These are phyloP conservation scores for Phalera bucephala DNA, from an alignment of 2,888 invertebrate species.

Conservation along the genomic window DNA sequence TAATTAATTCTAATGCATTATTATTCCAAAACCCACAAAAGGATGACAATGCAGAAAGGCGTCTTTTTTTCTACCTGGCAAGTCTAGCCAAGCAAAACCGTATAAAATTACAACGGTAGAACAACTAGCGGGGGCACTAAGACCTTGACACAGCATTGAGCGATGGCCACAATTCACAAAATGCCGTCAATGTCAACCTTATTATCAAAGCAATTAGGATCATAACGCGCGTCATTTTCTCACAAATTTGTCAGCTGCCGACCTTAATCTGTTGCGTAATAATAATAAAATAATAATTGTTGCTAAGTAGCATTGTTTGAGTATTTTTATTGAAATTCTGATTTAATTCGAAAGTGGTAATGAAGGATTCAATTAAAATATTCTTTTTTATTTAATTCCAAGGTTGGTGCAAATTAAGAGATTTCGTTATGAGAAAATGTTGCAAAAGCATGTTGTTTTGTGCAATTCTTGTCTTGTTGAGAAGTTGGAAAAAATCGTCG, in stretches of 20 bases:
- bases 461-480: too few species aligned
- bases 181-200: constrained; percentile 26
- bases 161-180: constrained; percentile 13
- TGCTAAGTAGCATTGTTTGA: constrained; percentile 1
- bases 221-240: constrained; percentile 22
- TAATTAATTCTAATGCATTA: too few species aligned
- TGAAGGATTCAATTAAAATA: too few species aligned
- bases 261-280: constrained; percentile 9
- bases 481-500: too few species aligned
- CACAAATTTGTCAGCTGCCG: constrained; percentile 10
- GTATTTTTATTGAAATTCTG: background rate
- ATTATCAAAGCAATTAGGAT: constrained; percentile 18
- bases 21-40: too few species aligned
- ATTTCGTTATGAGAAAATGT: too few species aligned
- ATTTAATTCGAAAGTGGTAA: background rate
- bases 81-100: constrained; percentile 16
- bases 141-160: constrained; percentile 39
- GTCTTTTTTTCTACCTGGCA: constrained; percentile 5
- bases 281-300: too few species aligned
- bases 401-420: too few species aligned
- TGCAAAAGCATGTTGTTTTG: too few species aligned
- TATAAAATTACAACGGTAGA: constrained; percentile 18
- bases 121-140: constrained; percentile 12
- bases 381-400: too few species aligned
- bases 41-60: too few species aligned